Evolutionary conservation across 2,888 invertebrate species (phyloP).

Genomic region (Netelia melanura): DNA sequence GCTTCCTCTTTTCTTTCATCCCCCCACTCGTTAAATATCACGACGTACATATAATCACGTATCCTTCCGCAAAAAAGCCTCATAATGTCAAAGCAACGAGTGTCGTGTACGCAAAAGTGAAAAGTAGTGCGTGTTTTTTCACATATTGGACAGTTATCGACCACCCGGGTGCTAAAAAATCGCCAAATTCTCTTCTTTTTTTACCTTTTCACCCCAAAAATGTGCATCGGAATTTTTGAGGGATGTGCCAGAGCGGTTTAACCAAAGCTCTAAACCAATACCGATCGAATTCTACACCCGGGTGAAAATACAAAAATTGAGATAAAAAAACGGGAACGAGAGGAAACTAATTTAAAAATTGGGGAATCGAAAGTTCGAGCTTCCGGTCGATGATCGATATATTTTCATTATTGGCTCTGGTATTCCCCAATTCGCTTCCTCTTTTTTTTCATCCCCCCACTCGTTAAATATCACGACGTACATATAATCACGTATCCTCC

Average conservation of each 20-base stretch:
- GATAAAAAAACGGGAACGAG: background rate
- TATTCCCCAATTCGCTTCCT: too few relatives aligned
- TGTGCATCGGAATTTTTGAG: background rate
- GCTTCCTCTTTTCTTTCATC: background rate
- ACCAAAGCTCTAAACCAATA: background rate
- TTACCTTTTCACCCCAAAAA: too few relatives aligned
- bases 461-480: background rate
- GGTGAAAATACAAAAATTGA: background rate
- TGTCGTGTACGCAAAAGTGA: background rate
- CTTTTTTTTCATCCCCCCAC: background rate
- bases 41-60: background rate
- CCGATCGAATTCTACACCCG: background rate
- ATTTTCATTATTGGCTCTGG: background rate
- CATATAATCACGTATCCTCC: background rate
- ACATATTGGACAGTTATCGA: background rate
- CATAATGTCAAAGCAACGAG: background rate
- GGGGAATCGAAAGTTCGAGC: background rate
- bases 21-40: background rate
- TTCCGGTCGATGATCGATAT: slow-evolving; percentile 15
- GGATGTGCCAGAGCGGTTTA: background rate
- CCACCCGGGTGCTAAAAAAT: background rate
- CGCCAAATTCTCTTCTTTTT: too few relatives aligned
- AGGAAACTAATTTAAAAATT: background rate
- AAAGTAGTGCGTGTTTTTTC: background rate
- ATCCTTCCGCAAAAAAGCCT: background rate